phyloP scores from a whole-genome alignment of 2,888 invertebrate species.

The Parnassius smintheus region DNA sequence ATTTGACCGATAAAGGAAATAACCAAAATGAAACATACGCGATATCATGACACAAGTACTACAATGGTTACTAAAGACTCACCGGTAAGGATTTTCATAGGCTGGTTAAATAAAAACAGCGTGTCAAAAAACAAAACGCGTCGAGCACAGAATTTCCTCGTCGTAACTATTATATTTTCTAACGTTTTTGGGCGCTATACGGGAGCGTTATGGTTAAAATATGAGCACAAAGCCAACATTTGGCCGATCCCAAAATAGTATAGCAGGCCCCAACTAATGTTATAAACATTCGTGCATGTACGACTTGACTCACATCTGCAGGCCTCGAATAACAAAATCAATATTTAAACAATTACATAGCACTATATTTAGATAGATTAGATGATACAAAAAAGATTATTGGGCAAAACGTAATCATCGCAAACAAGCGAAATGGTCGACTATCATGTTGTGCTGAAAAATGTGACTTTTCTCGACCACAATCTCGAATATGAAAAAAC shows the following conservation, averaged over 20 bases:
- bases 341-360: conserved; percentile 63
- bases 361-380: conserved; percentile 42
- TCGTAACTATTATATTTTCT: conserved; percentile 36
- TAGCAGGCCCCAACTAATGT: conserved; percentile 74
- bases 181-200: conserved; percentile 37
- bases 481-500: conserved; percentile 57
- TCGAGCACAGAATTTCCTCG: conserved; percentile 27
- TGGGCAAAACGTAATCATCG: conserved; percentile 31
- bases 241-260: conserved; percentile 77
- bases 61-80: conserved; percentile 20
- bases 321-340: conserved; percentile 61
- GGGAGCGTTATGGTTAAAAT: conserved; percentile 52
- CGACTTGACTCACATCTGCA: conserved; percentile 57
- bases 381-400: conserved; percentile 31
- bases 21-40: conserved; percentile 17
- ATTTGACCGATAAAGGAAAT: conserved; percentile 55
- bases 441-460: conserved; percentile 62
- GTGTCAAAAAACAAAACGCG: conserved; percentile 29
- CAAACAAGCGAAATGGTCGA: conserved; percentile 57
- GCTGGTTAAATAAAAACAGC: conserved; percentile 31
- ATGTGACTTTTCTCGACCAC: conserved; percentile 67
- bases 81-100: conserved; percentile 11
- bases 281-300: conserved; percentile 66
- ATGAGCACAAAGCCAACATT: conserved; percentile 67
- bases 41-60: conserved; percentile 17